These are phyloP conservation scores for Lepidotrigona ventralis DNA, from an alignment of 1,140 invertebrate genomes.

Conservation along the genomic window DNA sequence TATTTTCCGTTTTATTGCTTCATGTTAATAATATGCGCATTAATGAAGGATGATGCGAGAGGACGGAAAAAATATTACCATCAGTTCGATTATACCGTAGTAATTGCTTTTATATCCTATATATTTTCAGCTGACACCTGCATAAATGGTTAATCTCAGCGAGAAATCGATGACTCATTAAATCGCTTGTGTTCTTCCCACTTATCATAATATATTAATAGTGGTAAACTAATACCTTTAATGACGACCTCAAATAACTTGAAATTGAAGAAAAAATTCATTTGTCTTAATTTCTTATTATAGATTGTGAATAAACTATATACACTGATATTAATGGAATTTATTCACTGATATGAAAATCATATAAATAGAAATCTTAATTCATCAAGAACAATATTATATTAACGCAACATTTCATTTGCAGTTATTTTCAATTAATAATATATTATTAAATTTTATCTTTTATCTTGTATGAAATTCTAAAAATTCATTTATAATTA, in stretches of 20 bases:
- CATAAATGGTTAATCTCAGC: constrained; percentile 20
- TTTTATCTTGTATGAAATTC: too few relatives aligned
- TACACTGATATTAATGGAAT: neutral
- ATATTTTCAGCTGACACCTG: constrained; percentile 3
- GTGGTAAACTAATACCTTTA: neutral
- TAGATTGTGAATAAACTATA: neutral
- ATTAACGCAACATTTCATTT: too few relatives aligned
- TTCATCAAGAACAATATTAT: too few relatives aligned
- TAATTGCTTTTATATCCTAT: constrained; percentile 21
- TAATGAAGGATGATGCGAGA: neutral
- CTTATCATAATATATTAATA: constrained; percentile 25
- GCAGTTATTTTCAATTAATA: too few relatives aligned
- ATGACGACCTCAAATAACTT: neutral
- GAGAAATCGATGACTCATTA: constrained; percentile 40
- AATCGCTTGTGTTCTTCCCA: constrained; percentile 7
- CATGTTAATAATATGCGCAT: constrained; percentile 3
- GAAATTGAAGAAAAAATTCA: too few relatives aligned
- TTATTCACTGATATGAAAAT: neutral
- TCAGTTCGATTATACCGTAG: constrained; percentile 20
- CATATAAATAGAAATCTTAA: too few relatives aligned
- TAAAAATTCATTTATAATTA: too few relatives aligned
- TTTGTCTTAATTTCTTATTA: neutral
- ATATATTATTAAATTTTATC: too few relatives aligned
- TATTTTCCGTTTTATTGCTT: constrained; percentile 26
- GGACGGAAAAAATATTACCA: constrained; percentile 16